Percentiles rank a stretch among this genome's conserved stretches.
Evolutionary conservation across 1,140 invertebrate genomes (phyloP).

Genomic region (Dryas iulia): DNA sequence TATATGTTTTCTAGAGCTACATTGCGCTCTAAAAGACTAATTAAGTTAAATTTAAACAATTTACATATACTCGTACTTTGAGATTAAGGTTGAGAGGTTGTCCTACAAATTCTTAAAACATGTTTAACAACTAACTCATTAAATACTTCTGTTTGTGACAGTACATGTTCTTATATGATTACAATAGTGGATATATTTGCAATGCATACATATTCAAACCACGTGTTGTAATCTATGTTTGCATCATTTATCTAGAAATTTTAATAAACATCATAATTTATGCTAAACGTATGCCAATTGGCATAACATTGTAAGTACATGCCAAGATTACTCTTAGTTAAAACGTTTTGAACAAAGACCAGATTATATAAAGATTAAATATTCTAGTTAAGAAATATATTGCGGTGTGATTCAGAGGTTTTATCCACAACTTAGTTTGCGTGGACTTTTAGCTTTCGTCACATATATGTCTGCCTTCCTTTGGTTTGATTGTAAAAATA

Average conservation of each 20-base stretch:
- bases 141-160: not conserved
- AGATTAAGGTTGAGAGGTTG: not conserved
- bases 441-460: no score
- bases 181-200: not conserved
- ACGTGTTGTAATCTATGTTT: conserved; percentile 14
- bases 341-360: not conserved
- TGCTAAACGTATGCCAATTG: conserved; percentile 15
- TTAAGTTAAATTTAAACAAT: not conserved
- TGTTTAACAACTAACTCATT: not conserved
- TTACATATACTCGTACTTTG: not conserved
- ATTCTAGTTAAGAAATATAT: not conserved
- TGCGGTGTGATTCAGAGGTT: no score
- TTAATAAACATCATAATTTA: conserved; percentile 20
- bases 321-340: not conserved
- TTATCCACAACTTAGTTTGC: no score
- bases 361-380: not conserved
- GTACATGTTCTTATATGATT: not conserved
- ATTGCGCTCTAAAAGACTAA: not conserved
- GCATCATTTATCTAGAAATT: conserved; percentile 12
- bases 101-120: not conserved
- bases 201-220: not conserved
- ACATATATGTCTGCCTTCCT: no score
- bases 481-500: no score
- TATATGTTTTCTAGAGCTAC: not conserved
- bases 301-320: conserved; percentile 5